Evolutionary conservation across 2,113 vertebrate genomes (phyloP), one percentile per base, ranked within the genome.

Genomic region (Apodemus speciosus): DNA sequence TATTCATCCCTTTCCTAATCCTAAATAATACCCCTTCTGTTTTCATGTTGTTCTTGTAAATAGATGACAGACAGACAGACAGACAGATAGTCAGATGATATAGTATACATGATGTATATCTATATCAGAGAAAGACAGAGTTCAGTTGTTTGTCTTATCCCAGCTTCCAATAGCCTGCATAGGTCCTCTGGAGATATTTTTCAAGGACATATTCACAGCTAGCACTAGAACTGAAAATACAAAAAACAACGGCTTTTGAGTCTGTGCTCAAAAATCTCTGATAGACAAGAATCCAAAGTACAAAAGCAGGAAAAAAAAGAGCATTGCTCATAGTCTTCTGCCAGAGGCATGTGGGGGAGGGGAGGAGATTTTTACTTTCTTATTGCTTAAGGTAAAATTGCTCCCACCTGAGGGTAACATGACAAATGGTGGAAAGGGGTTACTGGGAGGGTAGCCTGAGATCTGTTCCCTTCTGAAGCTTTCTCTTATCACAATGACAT

Each of bases 371-470:
- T 93, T 94, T 85, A 58, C 79, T 94, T 94, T 95, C 92, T 94
- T 60, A 56, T 89, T 88, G 71, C 66, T 94, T 68, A 62, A 62
- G 83, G 40, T 94, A 72, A 94, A 95, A 95, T 93, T 94, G 75
- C 89, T 93, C 38, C 86, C 91, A 91, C 60, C 40, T 93, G 84
- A 94, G 89, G 60, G 87, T 32, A 91, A 84, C 92, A 88, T 95
- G 84, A 96, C 83, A 95, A 96, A 91, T 92, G 32, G 58, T 71
- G 43, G 46, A 56, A 35, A 83, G 30, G 25, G 25, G 73, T 43
- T 83, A 76, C 30, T 23, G 85, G 53, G 86, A 85, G 40, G 91
- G 27, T 62, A 84, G 51, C 58, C 84, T 85, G 69, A 88, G 58
- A 88, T 15, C 62, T 68, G 35, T 38, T 93, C n/a, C 83, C 30